phyloP scores from a whole-genome alignment of 2,797 vertebrate genomes.

The Fratercula arctica region DNA sequence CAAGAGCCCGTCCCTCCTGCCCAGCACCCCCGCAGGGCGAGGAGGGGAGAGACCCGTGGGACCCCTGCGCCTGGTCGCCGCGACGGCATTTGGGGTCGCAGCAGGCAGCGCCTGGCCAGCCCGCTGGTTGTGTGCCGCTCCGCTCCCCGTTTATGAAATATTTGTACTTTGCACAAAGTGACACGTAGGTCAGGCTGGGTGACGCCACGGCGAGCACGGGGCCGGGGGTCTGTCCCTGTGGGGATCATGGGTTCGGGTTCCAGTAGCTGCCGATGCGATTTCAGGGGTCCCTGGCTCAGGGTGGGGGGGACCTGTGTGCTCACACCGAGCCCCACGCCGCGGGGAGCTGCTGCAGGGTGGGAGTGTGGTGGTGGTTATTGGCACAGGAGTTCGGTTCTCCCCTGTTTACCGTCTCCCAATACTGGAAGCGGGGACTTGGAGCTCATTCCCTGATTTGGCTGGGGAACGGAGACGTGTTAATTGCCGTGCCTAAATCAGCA shows the following conservation, averaged over 20 bases:
- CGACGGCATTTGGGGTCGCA: not conserved
- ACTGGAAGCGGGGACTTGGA: not conserved
- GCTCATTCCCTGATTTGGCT: not conserved
- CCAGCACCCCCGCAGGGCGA: not conserved
- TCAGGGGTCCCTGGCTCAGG: not conserved
- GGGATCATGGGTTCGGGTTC: not conserved
- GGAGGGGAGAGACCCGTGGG: not conserved
- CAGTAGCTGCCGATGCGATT: rapidly evolving
- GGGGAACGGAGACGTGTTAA: rapidly evolving
- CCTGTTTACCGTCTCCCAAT: not conserved
- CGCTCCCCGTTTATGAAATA: not conserved
- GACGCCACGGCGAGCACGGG: not conserved
- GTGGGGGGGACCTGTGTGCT: not conserved
- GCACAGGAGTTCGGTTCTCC: not conserved
- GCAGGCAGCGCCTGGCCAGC: not conserved
- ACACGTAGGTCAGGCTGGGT: not conserved
- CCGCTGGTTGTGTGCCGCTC: not conserved
- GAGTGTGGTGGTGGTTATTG: rapidly evolving
- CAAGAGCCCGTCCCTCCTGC: not conserved
- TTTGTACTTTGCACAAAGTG: not conserved
- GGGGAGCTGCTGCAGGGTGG: not conserved
- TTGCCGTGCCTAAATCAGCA: not conserved
- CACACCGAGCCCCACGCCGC: rapidly evolving
- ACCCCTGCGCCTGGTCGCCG: rapidly evolving
- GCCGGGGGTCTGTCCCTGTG: rapidly evolving